Percentiles rank a stretch among this genome's conserved stretches.
These are phyloP conservation scores for Uloborus diversus DNA, from an alignment of 1,140 invertebrate species.

Conservation along the genomic window DNA sequence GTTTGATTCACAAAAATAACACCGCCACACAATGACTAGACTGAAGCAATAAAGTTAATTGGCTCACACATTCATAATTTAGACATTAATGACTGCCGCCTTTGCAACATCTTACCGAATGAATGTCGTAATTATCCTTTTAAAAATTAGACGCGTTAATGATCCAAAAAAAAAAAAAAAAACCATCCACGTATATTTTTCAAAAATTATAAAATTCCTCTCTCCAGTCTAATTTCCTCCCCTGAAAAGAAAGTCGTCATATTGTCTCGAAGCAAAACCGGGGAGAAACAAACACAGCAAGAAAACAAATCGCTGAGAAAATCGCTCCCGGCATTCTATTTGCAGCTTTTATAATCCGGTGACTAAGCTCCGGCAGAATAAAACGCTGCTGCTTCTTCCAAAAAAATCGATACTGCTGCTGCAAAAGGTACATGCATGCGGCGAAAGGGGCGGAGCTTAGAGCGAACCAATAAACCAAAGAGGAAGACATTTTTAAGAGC, in stretches of 20 bases:
- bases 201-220: background rate
- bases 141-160: no score
- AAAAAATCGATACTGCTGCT: conserved; percentile 54
- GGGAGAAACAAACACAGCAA: background rate
- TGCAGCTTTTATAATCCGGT: conserved; percentile 49
- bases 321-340: conserved; percentile 5
- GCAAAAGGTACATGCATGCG: conserved; percentile 46
- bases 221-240: background rate
- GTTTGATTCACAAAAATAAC: no score
- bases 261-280: background rate
- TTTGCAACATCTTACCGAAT: no score
- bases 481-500: conserved; percentile 56
- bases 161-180: background rate
- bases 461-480: conserved; percentile 55
- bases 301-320: conserved; percentile 5
- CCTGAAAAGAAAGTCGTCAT: background rate
- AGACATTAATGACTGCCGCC: no score
- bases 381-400: conserved; percentile 42
- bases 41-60: no score
- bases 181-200: background rate
- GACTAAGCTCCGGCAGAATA: conserved; percentile 44
- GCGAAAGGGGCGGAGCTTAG: conserved; percentile 46
- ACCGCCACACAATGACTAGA: no score
- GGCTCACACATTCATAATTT: no score
- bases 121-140: no score